These are phyloP conservation scores for Capreolus pygargus DNA, from an alignment of 2,113 vertebrate genomes.

Conservation along the genomic window DNA sequence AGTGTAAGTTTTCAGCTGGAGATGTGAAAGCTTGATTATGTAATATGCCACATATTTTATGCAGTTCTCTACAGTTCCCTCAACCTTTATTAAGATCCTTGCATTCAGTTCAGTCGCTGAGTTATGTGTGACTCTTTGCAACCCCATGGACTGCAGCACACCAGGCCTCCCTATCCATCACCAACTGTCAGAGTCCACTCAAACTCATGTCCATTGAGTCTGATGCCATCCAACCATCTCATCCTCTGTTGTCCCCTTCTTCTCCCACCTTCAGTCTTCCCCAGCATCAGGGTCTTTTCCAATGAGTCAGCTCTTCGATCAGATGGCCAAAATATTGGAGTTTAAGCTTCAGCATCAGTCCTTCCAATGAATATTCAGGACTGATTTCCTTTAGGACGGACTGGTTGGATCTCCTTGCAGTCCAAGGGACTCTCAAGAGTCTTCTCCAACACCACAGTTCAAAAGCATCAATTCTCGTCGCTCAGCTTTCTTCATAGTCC, in stretches of 20 bases:
- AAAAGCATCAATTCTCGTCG: neutral
- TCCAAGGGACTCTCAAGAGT: neutral
- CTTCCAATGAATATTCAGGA: neutral
- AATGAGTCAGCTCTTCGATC: fast-evolving
- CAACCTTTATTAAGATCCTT: neutral
- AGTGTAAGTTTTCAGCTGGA: neutral
- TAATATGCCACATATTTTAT: neutral
- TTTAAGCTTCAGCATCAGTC: neutral
- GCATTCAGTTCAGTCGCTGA: neutral
- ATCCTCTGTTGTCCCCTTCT: neutral
- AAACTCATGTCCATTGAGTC: neutral
- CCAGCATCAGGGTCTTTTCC: neutral
- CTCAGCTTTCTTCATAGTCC: neutral
- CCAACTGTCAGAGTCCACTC: neutral
- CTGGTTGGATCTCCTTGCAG: neutral
- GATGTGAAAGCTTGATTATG: neutral
- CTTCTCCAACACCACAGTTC: neutral
- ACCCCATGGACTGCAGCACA: neutral
- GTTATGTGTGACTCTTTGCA: neutral
- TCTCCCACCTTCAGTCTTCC: neutral
- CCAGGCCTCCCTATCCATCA: neutral
- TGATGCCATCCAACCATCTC: neutral
- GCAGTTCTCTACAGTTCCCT: neutral
- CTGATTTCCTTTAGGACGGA: neutral
- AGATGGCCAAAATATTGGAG: constrained; percentile 5